Conservation (phyloP, 2,797 vertebrate genomes). For the Sebastes miniatus region DNA sequence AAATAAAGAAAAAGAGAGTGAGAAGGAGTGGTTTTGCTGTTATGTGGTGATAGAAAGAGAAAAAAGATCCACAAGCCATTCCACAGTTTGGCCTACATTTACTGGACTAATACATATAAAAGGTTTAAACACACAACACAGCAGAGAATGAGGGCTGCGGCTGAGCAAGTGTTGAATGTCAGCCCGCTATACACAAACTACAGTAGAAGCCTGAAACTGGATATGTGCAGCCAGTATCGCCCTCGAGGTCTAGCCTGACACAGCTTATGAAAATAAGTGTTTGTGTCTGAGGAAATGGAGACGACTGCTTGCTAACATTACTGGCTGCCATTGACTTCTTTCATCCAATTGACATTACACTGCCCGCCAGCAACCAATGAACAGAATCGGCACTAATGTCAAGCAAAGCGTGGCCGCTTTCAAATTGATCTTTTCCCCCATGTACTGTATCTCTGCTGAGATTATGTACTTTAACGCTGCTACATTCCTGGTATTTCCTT, state of each 20-base stretch:
- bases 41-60: background rate
- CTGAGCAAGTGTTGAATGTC: constrained; percentile 26
- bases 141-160: background rate
- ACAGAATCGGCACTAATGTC: background rate
- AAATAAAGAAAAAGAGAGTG: constrained; percentile 8
- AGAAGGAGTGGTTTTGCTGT: background rate
- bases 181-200: constrained; percentile 6
- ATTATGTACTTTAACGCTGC: constrained; percentile 1
- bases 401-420: background rate
- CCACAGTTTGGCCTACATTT: constrained; percentile 15
- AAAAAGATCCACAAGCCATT: background rate
- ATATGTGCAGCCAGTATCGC: background rate
- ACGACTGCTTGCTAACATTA: background rate
- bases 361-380: constrained; percentile 6
- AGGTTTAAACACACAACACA: constrained; percentile 23
- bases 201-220: constrained; percentile 17
- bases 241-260: background rate
- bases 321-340: background rate
- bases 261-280: constrained; percentile 14
- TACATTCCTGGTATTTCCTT: constrained; percentile 11
- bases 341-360: constrained; percentile 16
- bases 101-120: background rate
- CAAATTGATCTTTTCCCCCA: background rate
- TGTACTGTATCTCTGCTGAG: background rate
- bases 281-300: constrained; percentile 2